Evolutionary conservation across 2,888 invertebrate genomes (phyloP).

Genomic region (Spodoptera picta): DNA sequence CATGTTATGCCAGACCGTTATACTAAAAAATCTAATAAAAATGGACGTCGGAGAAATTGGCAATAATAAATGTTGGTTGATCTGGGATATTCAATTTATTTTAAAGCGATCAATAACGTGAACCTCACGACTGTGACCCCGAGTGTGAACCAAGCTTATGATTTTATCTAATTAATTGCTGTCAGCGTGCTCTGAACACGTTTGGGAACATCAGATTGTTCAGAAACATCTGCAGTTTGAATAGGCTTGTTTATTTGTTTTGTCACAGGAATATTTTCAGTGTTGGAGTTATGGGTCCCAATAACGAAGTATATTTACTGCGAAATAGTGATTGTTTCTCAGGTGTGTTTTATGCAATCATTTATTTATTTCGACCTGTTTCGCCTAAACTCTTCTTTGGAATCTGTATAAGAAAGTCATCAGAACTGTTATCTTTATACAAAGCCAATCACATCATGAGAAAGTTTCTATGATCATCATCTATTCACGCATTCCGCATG

Average conservation of each 20-base stretch:
- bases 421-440: constrained; percentile 13
- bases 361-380: not conserved
- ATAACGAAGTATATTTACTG: no score
- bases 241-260: constrained; percentile 15
- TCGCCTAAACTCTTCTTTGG: not conserved
- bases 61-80: constrained; percentile 11
- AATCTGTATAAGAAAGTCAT: not conserved
- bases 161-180: constrained; percentile 59
- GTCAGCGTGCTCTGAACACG: constrained; percentile 17
- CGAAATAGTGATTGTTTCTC: no score
- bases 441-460: constrained; percentile 42
- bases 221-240: constrained; percentile 6
- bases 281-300: not conserved
- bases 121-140: constrained; percentile 51
- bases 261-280: not conserved
- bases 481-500: constrained; percentile 54
- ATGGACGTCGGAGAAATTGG: constrained; percentile 29
- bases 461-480: constrained; percentile 39
- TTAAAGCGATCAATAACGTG: constrained; percentile 45
- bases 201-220: constrained; percentile 18
- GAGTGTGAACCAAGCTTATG: constrained; percentile 53
- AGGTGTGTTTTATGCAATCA: not conserved
- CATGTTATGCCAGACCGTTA: constrained; percentile 60
- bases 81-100: constrained; percentile 23
- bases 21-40: constrained; percentile 22